Evolutionary conservation across 2,888 invertebrate species (phyloP).

Genomic region (Selenia dentaria): DNA sequence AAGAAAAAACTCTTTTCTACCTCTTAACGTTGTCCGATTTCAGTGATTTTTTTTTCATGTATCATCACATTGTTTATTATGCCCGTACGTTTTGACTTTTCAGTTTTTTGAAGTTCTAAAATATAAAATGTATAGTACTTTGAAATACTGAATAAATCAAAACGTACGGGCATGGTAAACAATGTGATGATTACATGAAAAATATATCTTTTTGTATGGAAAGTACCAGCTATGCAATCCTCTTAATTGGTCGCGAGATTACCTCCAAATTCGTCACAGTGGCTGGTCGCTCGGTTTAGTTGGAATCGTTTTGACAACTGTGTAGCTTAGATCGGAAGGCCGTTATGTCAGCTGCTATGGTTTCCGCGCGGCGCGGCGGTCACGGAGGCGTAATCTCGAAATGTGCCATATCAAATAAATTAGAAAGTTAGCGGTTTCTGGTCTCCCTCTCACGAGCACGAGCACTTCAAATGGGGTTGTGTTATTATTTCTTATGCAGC

Average conservation of each 20-base stretch:
- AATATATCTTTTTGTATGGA: too few species aligned
- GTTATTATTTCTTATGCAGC: background rate
- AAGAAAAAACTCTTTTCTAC: too few species aligned
- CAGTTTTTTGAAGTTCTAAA: too few species aligned
- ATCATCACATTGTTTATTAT: too few species aligned
- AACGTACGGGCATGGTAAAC: too few species aligned
- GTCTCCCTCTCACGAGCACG: slow-evolving; percentile 10
- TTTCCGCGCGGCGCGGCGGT: slow-evolving; percentile 33
- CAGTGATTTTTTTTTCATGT: too few species aligned
- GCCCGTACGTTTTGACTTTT: too few species aligned
- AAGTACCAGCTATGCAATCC: too few species aligned
- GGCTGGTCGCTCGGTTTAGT: slow-evolving; percentile 1
- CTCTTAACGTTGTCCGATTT: too few species aligned
- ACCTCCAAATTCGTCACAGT: slow-evolving; percentile 5
- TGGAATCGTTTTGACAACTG: slow-evolving; percentile 8
- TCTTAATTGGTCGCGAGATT: background rate
- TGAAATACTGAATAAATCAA: too few species aligned
- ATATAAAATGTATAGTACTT: too few species aligned
- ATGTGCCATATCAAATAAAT: slow-evolving; percentile 40
- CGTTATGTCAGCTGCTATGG: slow-evolving; percentile 39
- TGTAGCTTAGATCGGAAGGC: slow-evolving; percentile 37
- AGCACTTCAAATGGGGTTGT: background rate
- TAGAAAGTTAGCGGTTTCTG: slow-evolving; percentile 40
- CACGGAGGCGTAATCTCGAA: slow-evolving; percentile 31
- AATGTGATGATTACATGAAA: too few species aligned